Evolutionary conservation across 2,113 vertebrate genomes (phyloP), one percentile per base, ranked within the genome.

Genomic region (Sardina pilchardus): DNA sequence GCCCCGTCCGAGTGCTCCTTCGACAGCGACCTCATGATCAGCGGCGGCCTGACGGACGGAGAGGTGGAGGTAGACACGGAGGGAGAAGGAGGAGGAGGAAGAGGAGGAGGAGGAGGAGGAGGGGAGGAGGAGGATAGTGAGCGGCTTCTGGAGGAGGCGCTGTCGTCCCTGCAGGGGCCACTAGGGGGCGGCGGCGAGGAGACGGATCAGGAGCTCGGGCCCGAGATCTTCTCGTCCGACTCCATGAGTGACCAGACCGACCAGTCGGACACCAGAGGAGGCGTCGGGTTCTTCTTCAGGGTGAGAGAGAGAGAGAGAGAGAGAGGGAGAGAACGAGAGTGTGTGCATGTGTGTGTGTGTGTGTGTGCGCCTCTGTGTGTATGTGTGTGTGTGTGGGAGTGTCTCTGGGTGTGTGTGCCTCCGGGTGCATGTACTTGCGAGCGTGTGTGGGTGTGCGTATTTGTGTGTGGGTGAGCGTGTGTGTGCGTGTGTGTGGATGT

Each of bases 231-330:
- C 86, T 94, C 93, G 48, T 94, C 93, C 0, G 97, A 97, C 83
- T 97, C 97, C 0, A 92, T 96, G 88, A 96, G 96, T 0, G 96
- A 97, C 88, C 94, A 95, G 59, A 93, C 71, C 1, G 96, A n/a
- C n/a, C n/a, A 95, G 82, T 89, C 86, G 0, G 96, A 91, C 48
- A 63, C 88, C 84, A 93, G 87, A 91, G 91, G 92, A 88, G 95
- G 92, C 21, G 39, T 97, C 1, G 96, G 96, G 2, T 96, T 97
- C 89, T 97, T 96, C 91, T 96, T 96, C 63, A 91, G 89, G 94
- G 95, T 96, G 81, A 90, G 67, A 17, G 9, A 53, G 17, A 17
- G 17, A 19, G 14, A 53, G 9, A 53, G 8, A 50, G 16, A 9
- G 8, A 17, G 48, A 50, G 48, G 10, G 7, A 50, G 8, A 50